These are phyloP conservation scores for Melitaea cinxia DNA, from an alignment of 1,140 invertebrate genomes.

Conservation along the genomic window DNA sequence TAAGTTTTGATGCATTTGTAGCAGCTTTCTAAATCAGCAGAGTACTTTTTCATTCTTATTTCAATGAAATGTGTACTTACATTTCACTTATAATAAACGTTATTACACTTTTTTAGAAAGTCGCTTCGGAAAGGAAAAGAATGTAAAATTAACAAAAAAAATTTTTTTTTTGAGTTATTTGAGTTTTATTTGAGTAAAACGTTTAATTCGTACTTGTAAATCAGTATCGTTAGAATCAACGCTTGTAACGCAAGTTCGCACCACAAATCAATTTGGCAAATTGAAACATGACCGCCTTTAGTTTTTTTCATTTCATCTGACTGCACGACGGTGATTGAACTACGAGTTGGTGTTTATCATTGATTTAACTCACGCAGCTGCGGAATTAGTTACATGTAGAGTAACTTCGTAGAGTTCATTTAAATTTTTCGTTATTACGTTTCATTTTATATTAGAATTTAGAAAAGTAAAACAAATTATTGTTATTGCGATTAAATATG, in stretches of 20 bases:
- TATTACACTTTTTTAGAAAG: not conserved
- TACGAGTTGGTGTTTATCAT: constrained; percentile 33
- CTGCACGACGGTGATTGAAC: constrained; percentile 62
- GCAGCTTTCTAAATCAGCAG: not conserved
- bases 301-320: constrained; percentile 41
- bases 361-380: constrained; percentile 8
- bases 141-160: not conserved
- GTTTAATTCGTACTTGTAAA: constrained; percentile 8
- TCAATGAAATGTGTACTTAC: not conserved
- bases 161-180: not conserved
- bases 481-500: too few relatives aligned
- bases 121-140: not conserved
- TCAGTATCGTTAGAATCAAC: constrained; percentile 19
- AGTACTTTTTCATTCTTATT: not conserved
- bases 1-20: not conserved
- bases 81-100: not conserved
- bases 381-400: not conserved
- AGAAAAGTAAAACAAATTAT: too few relatives aligned
- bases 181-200: not conserved
- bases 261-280: constrained; percentile 70
- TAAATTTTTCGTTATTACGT: too few relatives aligned
- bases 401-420: not conserved
- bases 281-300: constrained; percentile 58
- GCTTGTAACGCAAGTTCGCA: constrained; percentile 30
- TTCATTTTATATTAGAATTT: too few relatives aligned